phyloP scores from a whole-genome alignment of 2,888 invertebrate genomes.

The Tromatobia lineatoria region DNA sequence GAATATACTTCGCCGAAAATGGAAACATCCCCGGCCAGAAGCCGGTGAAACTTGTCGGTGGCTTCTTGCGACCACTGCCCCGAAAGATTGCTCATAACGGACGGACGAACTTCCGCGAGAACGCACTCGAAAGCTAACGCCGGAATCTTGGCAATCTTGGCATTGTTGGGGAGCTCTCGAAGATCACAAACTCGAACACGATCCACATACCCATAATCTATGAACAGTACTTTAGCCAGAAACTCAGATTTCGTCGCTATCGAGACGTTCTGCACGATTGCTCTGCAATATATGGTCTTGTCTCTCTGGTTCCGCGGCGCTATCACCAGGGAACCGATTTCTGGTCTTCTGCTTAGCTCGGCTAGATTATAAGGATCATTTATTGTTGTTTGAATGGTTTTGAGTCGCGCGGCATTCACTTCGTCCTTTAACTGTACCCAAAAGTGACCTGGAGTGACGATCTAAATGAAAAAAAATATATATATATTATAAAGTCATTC shows the following conservation, averaged over 20 bases:
- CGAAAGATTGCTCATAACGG: conserved; percentile 87
- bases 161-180: conserved; percentile 78
- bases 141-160: conserved; percentile 82
- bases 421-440: conserved; percentile 89
- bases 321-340: conserved; percentile 87
- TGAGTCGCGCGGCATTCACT: conserved; percentile 82
- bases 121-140: conserved; percentile 91
- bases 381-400: conserved; percentile 82
- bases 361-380: conserved; percentile 65
- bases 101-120: conserved; percentile 90
- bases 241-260: conserved; percentile 71
- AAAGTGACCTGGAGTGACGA: conserved; percentile 89
- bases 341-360: conserved; percentile 76
- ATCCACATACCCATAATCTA: conserved; percentile 91
- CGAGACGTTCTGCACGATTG: conserved; percentile 71
- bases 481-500: no score
- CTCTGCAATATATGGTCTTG: conserved; percentile 78
- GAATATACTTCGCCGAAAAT: conserved; percentile 89
- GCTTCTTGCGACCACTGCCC: conserved; percentile 89
- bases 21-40: conserved; percentile 79
- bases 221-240: conserved; percentile 88
- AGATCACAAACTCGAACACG: conserved; percentile 86
- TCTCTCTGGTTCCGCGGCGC: conserved; percentile 87
- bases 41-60: conserved; percentile 84
- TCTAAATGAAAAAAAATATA: conserved; percentile 81